Evolutionary conservation across 1,140 invertebrate genomes (phyloP), one percentile per base, ranked within the genome.

Genomic region (Drosophila willistoni): DNA sequence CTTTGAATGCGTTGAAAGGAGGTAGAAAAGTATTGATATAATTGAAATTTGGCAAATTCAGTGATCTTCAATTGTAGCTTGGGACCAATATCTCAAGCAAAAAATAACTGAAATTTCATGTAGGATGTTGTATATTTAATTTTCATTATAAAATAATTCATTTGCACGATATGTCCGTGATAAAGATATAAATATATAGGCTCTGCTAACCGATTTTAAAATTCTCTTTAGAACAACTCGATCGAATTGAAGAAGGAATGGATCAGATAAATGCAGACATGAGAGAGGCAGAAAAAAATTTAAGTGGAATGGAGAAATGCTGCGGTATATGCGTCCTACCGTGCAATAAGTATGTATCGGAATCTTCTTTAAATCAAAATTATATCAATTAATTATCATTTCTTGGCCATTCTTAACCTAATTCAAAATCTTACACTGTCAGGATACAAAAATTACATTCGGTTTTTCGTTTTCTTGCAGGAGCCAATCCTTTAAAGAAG

Each of bases 301-400:
- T 99, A 71, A 99, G 98, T 63, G 99, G 98, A 73, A 98, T 99
- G 97, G 98, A 99, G 94, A 99, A 99, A 93, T 99, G 99, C 93
- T 99, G 98, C 93, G 98, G 98, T 41, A 95, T 99, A 71, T 99
- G 98, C 94, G 97, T 99, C 66, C 94, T 99, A 81, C 98, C 98
- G 14, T 99, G 98, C 95, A 98, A 98, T 94, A 99, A 98, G 98
- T 87, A 77, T 62, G 67, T 33, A 68, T 19, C 13, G 10, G 41
- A 10, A 36, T 1, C 10, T 10, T 10, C 6, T 36, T 36, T 36
- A 10, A 36, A 36, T 2, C 9, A 10, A 36, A 34, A 34, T 25
- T 34, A 36, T 2, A 10, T 12, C 34, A 36, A 36, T 6, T 36
- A 12, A 1, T 36, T 51, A 19, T 9, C 14, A 7, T 19, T 29